A percentile compares a stretch with the other conserved stretches of the same genome.
phyloP scores from a whole-genome alignment of 2,888 invertebrate species.

The Leucophenga montana region DNA sequence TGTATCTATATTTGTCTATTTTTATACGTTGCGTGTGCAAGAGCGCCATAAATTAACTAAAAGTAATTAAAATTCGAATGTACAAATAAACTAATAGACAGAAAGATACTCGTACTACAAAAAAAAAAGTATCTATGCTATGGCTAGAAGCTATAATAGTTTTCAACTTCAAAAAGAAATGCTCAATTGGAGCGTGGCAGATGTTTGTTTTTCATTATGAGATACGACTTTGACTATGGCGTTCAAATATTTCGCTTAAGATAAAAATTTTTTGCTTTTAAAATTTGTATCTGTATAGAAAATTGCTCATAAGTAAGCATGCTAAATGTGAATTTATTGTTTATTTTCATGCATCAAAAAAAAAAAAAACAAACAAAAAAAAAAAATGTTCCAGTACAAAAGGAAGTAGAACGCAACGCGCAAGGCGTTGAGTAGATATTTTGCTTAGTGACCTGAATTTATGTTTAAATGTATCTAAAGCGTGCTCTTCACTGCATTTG shows the following conservation, averaged over 20 bases:
- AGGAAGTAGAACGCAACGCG: slow-evolving; percentile 23
- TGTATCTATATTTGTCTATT: not conserved
- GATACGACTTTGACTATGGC: no score
- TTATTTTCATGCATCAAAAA: slow-evolving; percentile 20
- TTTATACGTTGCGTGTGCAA: slow-evolving; percentile 23
- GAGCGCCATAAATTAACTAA: slow-evolving; percentile 31
- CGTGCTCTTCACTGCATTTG: not conserved
- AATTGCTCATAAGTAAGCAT: slow-evolving; percentile 12
- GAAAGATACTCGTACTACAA: slow-evolving; percentile 8
- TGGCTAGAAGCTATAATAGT: no score
- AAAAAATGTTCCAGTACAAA: not conserved
- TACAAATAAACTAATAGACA: slow-evolving; percentile 5
- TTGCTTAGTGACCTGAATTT: slow-evolving; percentile 31
- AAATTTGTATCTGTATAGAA: not conserved
- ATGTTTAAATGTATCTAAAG: not conserved
- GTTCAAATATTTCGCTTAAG: not conserved
- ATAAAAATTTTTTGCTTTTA: not conserved
- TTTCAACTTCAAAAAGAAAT: slow-evolving; percentile 37
- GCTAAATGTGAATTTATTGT: slow-evolving; percentile 17
- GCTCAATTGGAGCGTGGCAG: slow-evolving; percentile 37
- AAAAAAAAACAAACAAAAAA: no score
- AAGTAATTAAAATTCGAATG: slow-evolving; percentile 22
- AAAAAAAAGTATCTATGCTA: not conserved
- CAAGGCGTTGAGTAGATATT: not conserved
- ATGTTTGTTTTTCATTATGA: not conserved